Percentiles rank a stretch among this genome's conserved stretches.
These are phyloP conservation scores for Thryonomys swinderianus DNA, from an alignment of 2,113 vertebrate species.

Conservation along the genomic window DNA sequence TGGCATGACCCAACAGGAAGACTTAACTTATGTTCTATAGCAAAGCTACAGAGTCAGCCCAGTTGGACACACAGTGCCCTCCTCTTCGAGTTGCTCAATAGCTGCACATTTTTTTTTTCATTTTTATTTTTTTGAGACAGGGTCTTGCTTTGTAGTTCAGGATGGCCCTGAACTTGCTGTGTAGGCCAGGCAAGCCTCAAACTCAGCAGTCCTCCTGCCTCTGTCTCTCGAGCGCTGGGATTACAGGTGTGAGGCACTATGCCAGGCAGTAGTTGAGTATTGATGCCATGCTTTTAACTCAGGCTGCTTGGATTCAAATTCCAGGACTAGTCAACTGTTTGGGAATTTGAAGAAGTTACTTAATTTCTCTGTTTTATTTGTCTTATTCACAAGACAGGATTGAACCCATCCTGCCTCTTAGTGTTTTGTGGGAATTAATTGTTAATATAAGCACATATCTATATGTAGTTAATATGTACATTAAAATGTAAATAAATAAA, in stretches of 20 bases:
- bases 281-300: background rate
- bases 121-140: too few species aligned
- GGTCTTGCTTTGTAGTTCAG: too few species aligned
- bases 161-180: too few species aligned
- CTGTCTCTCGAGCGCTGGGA: too few species aligned
- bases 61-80: background rate
- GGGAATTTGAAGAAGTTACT: background rate
- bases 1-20: background rate
- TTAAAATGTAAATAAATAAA: background rate
- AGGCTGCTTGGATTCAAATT: background rate
- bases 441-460: background rate
- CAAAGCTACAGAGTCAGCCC: background rate
- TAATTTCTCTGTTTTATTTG: background rate
- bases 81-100: background rate
- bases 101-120: background rate
- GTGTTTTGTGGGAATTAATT: conserved; percentile 9
- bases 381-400: background rate
- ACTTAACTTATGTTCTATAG: background rate
- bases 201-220: too few species aligned
- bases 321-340: background rate
- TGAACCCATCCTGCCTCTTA: background rate
- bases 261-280: too few species aligned
- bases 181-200: too few species aligned
- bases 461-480: background rate
- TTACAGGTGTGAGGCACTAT: too few species aligned